Evolutionary conservation across 2,797 vertebrate species (phyloP).

Genomic region (Chrysocyon brachyurus): DNA sequence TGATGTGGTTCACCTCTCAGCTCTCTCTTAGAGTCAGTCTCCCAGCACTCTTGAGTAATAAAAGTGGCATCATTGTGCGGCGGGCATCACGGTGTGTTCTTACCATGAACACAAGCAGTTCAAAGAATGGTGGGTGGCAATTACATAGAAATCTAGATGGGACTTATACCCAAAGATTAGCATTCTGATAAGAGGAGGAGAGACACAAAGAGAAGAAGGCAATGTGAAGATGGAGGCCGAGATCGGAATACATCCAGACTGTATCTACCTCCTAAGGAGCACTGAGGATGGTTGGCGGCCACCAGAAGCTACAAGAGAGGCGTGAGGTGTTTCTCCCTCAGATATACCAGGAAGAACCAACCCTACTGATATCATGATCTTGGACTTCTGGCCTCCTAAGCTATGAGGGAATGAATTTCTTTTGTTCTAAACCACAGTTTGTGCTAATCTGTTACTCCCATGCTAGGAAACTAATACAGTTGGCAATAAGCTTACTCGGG

Average conservation of each 20-base stretch:
- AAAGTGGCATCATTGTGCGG: not conserved
- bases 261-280: not conserved
- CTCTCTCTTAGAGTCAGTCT: not conserved
- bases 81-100: not conserved
- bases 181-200: not conserved
- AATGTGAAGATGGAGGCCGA: not conserved
- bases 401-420: not conserved
- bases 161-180: not conserved
- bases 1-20: not conserved
- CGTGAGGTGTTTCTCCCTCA: not conserved
- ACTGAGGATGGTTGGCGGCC: not conserved
- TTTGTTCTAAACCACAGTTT: not conserved
- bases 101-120: not conserved
- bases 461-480: not conserved
- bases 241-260: not conserved
- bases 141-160: not conserved
- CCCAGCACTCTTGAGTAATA: not conserved
- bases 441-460: not conserved
- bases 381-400: not conserved
- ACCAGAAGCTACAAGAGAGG: not conserved
- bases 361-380: not conserved
- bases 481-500: not conserved
- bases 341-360: not conserved
- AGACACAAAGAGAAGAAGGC: not conserved
- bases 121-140: not conserved